These are phyloP conservation scores for Ophion ellenae DNA, from an alignment of 2,888 invertebrate genomes.

Conservation along the genomic window DNA sequence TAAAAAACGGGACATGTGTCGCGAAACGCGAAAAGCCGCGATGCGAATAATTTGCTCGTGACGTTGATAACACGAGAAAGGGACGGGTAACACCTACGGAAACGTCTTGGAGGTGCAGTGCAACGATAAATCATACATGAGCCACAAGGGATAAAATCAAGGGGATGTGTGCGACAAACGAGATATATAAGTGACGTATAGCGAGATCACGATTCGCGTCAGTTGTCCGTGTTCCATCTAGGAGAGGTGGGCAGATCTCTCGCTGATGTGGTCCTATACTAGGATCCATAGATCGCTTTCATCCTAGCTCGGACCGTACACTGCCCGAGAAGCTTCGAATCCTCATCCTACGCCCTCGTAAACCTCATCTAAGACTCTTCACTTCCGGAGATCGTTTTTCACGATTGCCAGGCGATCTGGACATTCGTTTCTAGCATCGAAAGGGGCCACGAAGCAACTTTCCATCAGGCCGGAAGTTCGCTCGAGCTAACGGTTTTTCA, in stretches of 20 bases:
- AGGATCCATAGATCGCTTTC: constrained; percentile 41
- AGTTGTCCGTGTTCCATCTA: constrained; percentile 36
- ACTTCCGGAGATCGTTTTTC: not conserved
- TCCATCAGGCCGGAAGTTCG: not conserved
- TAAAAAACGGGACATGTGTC: constrained; percentile 17
- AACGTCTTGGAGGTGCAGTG: constrained; percentile 53
- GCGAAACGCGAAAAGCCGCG: constrained; percentile 8
- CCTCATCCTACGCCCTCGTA: not conserved
- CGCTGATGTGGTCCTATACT: not conserved
- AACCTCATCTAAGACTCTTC: not conserved
- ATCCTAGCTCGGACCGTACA: not conserved
- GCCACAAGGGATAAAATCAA: constrained; percentile 70
- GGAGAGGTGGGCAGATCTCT: not conserved
- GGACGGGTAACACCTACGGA: constrained; percentile 56
- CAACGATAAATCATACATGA: constrained; percentile 74
- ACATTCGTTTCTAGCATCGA: not conserved
- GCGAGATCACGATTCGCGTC: constrained; percentile 56
- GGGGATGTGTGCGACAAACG: constrained; percentile 57
- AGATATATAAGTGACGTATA: constrained; percentile 68
- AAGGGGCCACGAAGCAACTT: not conserved
- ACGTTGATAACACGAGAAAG: constrained; percentile 57
- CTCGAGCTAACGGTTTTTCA: not conserved
- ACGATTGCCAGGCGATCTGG: not conserved
- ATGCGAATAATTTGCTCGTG: constrained; percentile 53
- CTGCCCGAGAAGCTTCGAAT: not conserved